Conservation (phyloP, 2,888 invertebrate species). For the Drosophila koepferae region DNA sequence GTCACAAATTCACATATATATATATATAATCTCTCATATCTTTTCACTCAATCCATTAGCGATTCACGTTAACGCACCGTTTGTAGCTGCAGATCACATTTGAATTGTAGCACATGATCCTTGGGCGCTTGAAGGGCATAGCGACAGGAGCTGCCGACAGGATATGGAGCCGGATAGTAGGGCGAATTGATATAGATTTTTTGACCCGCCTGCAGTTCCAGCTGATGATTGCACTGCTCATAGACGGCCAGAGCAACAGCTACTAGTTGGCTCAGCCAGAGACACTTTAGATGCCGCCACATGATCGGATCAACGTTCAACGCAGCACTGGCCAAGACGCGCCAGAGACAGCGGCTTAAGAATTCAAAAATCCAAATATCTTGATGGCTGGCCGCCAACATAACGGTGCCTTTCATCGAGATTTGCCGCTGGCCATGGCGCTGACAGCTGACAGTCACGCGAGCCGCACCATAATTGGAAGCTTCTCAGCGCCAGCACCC, state of each 20-base stretch:
- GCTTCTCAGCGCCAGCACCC: constrained; percentile 39
- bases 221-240: constrained; percentile 82
- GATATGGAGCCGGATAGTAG: constrained; percentile 81
- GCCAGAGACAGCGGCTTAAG: constrained; percentile 51
- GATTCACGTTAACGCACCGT: constrained; percentile 66
- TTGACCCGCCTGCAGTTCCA: constrained; percentile 72
- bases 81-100: constrained; percentile 78
- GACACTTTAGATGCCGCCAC: constrained; percentile 30
- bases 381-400: constrained; percentile 16
- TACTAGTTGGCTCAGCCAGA: constrained; percentile 14
- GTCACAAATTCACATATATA: background rate
- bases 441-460: constrained; percentile 57
- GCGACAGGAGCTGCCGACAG: constrained; percentile 82
- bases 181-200: constrained; percentile 82
- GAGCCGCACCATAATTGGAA: constrained; percentile 55
- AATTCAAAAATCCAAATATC: constrained; percentile 43
- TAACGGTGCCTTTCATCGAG: constrained; percentile 50
- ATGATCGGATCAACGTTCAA: constrained; percentile 52
- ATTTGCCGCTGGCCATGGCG: constrained; percentile 33
- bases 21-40: background rate
- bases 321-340: constrained; percentile 50
- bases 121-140: constrained; percentile 79
- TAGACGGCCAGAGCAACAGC: constrained; percentile 49
- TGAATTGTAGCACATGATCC: constrained; percentile 78
- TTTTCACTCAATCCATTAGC: background rate